Conservation (phyloP, 2,888 invertebrate species). For the Aspidiotus rigidus region DNA sequence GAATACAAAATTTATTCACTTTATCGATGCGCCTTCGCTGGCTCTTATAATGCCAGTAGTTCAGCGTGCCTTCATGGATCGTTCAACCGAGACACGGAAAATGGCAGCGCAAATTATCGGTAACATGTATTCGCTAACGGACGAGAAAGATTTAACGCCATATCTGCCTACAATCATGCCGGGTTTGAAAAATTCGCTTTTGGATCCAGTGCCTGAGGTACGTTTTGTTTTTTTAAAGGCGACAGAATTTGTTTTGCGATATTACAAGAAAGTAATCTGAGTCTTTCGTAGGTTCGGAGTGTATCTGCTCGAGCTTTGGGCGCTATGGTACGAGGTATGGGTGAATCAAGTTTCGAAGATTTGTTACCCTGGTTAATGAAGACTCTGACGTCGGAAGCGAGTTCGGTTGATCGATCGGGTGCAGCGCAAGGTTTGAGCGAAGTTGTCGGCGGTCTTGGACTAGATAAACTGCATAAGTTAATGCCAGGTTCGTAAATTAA, state of each 20-base stretch:
- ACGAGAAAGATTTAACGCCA: constrained; percentile 94
- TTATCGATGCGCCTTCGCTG: constrained; percentile 96
- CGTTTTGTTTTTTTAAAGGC: not conserved
- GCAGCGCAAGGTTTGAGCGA: constrained; percentile 96
- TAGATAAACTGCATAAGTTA: constrained; percentile 85
- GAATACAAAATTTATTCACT: constrained; percentile 97
- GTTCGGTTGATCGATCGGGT: constrained; percentile 90
- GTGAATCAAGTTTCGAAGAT: constrained; percentile 90
- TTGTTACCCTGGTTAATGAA: constrained; percentile 97
- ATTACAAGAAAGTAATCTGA: not conserved
- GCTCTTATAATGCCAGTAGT: constrained; percentile 99
- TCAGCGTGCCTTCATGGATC: constrained; percentile 92
- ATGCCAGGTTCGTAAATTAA: constrained; percentile 63
- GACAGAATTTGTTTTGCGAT: not conserved
- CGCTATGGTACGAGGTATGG: constrained; percentile 96
- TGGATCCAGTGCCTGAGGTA: constrained; percentile 96
- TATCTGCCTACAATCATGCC: constrained; percentile 94
- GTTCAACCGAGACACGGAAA: constrained; percentile 94
- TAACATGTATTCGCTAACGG: constrained; percentile 98
- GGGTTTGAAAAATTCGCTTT: constrained; percentile 84
- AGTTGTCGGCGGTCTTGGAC: constrained; percentile 91
- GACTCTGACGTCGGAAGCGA: constrained; percentile 87
- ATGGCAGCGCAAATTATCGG: constrained; percentile 99
- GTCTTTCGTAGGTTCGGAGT: constrained; percentile 59
- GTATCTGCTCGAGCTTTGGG: constrained; percentile 94